Conservation (phyloP, 1,140 invertebrate species). For the Brachionus angularis region DNA sequence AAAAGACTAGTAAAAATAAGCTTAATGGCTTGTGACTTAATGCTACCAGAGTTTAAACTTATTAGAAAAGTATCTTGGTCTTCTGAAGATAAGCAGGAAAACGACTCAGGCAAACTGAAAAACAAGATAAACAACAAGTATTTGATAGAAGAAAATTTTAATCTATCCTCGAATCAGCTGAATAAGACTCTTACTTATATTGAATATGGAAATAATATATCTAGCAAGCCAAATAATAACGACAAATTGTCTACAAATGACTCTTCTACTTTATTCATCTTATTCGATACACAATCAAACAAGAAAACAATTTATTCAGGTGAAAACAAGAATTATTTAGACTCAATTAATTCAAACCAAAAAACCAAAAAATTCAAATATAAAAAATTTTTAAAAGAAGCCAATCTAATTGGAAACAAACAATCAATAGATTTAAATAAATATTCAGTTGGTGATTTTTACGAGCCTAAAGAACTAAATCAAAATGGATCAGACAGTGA, state of each 20-base stretch:
- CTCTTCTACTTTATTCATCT: slow-evolving; percentile 1
- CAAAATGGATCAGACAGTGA: too few species aligned
- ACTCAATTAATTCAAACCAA: neutral
- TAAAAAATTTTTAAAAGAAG: neutral
- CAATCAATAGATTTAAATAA: neutral
- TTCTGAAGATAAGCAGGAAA: neutral
- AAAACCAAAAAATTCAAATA: neutral
- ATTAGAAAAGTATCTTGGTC: slow-evolving; percentile 29
- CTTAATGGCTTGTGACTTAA: slow-evolving; percentile 3
- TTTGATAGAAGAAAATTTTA: neutral
- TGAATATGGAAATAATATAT: neutral
- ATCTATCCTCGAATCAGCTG: neutral
- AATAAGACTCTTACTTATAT: neutral
- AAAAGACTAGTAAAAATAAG: too few species aligned
- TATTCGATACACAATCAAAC: neutral
- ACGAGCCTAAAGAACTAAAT: too few species aligned
- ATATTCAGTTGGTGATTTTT: too few species aligned
- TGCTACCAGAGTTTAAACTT: slow-evolving; percentile 16
- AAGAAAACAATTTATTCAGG: too few species aligned
- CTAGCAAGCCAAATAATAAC: slow-evolving; percentile 1
- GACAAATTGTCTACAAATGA: slow-evolving; percentile 20
- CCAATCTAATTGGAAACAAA: slow-evolving; percentile 3
- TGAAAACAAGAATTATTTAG: too few species aligned
- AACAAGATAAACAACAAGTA: neutral
- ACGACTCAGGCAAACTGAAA: neutral